Evolutionary conservation across 2,113 vertebrate species (phyloP).

Genomic region (Lagopus leucura): DNA sequence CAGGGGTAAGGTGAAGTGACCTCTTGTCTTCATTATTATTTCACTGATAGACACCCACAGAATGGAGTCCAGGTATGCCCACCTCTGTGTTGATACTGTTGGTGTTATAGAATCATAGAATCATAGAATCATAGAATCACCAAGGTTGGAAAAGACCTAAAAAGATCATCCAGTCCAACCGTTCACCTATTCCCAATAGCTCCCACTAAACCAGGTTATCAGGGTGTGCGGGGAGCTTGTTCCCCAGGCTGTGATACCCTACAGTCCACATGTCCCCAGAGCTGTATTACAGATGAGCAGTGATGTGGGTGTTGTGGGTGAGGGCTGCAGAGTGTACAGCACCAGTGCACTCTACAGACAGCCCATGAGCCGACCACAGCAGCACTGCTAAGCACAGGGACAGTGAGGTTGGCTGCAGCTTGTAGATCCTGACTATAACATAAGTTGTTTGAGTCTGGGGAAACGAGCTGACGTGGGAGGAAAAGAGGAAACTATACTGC

Average conservation of each 20-base stretch:
- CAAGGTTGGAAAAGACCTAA: no score
- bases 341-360: background rate
- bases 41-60: background rate
- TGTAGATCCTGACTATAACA: background rate
- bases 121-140: no score
- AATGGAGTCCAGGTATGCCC: fast-evolving
- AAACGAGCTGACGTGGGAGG: background rate
- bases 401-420: background rate
- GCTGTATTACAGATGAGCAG: background rate
- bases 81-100: background rate
- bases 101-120: no score
- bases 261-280: fast-evolving
- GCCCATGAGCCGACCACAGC: fast-evolving
- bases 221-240: background rate
- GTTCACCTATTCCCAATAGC: no score
- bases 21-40: background rate
- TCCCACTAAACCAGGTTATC: no score
- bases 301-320: fast-evolving
- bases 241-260: background rate
- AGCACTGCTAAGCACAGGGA: background rate
- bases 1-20: background rate
- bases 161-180: no score
- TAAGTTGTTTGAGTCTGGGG: background rate
- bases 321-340: background rate
- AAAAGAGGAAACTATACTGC: background rate